Base-by-base conservation (phyloP, 2,113 vertebrate species). In the Tetrao urogallus region DNA sequence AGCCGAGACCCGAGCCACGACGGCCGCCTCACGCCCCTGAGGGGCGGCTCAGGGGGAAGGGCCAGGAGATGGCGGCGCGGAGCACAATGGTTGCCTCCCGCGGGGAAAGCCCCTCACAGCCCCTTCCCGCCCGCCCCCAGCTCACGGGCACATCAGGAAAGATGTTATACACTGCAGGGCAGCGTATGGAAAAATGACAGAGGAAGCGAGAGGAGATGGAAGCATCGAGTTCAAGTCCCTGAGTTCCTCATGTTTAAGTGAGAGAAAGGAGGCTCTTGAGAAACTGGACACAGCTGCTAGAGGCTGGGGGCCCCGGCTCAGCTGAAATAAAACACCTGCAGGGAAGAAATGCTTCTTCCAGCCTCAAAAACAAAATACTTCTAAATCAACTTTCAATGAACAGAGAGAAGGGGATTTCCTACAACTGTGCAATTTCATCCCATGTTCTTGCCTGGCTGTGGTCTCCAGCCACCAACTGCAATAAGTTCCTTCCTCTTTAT, bases 391-490 rank as follows among this genome's bases (percentile, higher is more conserved):
- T 6, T 48, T 36, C 8, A 19, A 7, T 8, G 8, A 50, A 16
- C 47, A 34, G 6, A 40, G 2, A 7, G 8, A 60, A 48, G 12
- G 1, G 3, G 1, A 3, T 1, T 14, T 50, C 15, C 43, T 6
- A 0, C 3, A 12, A 34, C 4, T 3, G 1, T 1, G 2, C 6
- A 8, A 8, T 0, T 1, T 0, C 42, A 30, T 12, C 57, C 30
- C 9, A 2, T 2, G 4, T 34, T 6, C 25, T 67, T 67, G 4
- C 48, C 24, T 2, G 3, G 5, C 1, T 6, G 16, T 2, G 0
- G 3, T 16, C 22, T 30, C 32, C 25, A 54, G 47, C 34, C 48
- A 11, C 8, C 3, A 34, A 18, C 0, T 8, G 2, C 3, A 6
- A 1, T 3, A 60, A 27, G 16, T 8, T 12, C 8, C 10, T 38